A percentile compares a stretch with the other conserved stretches of the same genome.
Conservation (phyloP, 2,888 invertebrate genomes). For the Odontocolon sp. region DNA sequence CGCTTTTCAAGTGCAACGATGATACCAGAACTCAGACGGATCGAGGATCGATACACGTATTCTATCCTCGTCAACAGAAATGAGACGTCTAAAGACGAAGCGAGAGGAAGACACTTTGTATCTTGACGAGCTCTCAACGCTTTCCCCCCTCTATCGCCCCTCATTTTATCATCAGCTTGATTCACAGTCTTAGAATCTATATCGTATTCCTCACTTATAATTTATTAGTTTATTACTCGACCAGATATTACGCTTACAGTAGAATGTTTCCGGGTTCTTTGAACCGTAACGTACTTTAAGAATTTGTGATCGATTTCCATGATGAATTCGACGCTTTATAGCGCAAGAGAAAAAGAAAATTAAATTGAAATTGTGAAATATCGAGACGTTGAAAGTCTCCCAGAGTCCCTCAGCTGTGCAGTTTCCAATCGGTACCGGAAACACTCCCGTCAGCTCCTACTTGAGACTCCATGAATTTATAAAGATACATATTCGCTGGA, state of each 20-base stretch:
- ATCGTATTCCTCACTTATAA: not conserved
- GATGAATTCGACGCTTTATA: conserved; percentile 37
- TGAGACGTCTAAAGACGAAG: not conserved
- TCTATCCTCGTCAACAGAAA: conserved; percentile 6
- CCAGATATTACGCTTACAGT: not conserved
- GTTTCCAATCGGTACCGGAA: conserved; percentile 44
- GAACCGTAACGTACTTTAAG: conserved; percentile 11
- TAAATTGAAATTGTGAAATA: conserved; percentile 37
- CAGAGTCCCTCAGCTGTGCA: conserved; percentile 13
- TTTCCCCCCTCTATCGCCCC: not conserved
- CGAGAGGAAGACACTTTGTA: conserved; percentile 11
- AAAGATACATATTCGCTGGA: conserved; percentile 50
- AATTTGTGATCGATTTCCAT: not conserved
- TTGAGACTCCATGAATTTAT: conserved; percentile 56
- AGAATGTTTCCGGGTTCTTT: conserved; percentile 25
- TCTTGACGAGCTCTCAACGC: conserved; percentile 23
- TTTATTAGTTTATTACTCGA: not conserved
- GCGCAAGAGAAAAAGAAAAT: conserved; percentile 5
- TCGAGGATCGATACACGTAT: conserved; percentile 38
- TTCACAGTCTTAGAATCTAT: not conserved
- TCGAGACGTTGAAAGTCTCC: not conserved
- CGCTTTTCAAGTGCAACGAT: not conserved
- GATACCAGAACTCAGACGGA: conserved; percentile 13
- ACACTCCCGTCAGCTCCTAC: conserved; percentile 43
- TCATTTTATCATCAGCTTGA: not conserved